A percentile compares a stretch with the other conserved stretches of the same genome.
These are phyloP conservation scores for Tuberolachnus salignus DNA, from an alignment of 2,888 invertebrate genomes.

Conservation along the genomic window DNA sequence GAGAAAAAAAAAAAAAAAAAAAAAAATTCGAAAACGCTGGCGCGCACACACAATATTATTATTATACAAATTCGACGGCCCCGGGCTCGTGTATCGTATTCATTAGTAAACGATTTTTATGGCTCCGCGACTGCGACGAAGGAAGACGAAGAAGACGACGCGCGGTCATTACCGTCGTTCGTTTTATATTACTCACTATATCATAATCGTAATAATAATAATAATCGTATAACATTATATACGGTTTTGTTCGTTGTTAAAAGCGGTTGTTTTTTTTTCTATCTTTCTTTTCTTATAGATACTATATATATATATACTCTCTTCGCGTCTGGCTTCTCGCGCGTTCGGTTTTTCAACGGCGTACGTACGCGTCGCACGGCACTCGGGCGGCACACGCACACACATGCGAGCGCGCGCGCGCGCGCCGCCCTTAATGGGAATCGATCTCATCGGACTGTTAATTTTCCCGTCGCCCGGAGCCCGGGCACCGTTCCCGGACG, in stretches of 20 bases:
- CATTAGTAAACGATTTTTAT: constrained; percentile 53
- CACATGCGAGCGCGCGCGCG: background rate
- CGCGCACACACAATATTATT: too few species aligned
- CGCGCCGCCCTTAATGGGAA: constrained; percentile 34
- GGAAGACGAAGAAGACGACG: background rate
- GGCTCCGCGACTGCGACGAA: background rate
- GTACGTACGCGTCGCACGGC: background rate
- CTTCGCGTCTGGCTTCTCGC: too few species aligned
- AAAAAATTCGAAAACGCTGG: too few species aligned
- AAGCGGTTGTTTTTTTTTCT: background rate
- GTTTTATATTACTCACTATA: constrained; percentile 1
- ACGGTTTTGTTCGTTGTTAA: constrained; percentile 23
- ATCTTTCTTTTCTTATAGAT: too few species aligned
- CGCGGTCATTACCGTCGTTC: constrained; percentile 43
- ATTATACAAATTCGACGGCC: background rate
- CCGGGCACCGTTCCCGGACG: background rate
- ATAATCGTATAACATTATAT: background rate
- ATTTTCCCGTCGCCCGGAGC: constrained; percentile 44
- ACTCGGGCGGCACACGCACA: background rate
- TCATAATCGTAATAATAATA: background rate
- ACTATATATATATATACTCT: too few species aligned
- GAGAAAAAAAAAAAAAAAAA: background rate
- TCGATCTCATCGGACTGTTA: constrained; percentile 49
- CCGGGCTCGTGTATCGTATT: constrained; percentile 40
- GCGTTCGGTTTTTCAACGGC: background rate